Conservation (phyloP, 2,888 invertebrate species). For the Corythucha ciliata region DNA sequence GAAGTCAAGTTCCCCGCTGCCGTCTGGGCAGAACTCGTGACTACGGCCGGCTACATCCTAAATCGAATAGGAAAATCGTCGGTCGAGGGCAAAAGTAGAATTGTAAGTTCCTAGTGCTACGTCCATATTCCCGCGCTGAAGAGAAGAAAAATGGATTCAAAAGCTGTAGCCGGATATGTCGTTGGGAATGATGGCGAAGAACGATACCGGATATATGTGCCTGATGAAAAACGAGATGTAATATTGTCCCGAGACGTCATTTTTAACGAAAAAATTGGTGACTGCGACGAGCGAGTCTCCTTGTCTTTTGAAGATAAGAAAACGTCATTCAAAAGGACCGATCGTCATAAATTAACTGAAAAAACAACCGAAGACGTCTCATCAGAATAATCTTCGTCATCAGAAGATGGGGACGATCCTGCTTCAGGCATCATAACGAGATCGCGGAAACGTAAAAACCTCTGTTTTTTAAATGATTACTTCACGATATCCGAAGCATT, state of each 20-base stretch:
- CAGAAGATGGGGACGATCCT: no score
- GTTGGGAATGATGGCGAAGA: constrained; percentile 18
- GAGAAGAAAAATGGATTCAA: constrained; percentile 1
- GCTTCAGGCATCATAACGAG: no score
- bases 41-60: neutral
- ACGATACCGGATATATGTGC: constrained; percentile 31
- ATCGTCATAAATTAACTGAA: no score
- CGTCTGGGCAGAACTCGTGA: neutral
- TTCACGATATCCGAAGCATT: no score
- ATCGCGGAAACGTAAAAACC: no score
- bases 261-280: neutral
- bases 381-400: no score
- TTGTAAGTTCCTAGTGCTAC: constrained; percentile 15
- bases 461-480: no score
- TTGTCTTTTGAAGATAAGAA: no score
- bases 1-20: neutral
- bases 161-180: constrained; percentile 4
- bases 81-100: constrained; percentile 27
- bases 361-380: no score
- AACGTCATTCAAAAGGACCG: no score
- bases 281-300: neutral
- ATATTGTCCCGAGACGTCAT: constrained; percentile 13
- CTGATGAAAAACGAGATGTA: constrained; percentile 33
- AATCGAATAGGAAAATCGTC: constrained; percentile 23
- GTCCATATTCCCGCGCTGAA: constrained; percentile 7